Base-by-base conservation (phyloP, 2,888 invertebrate species). In the Abrostola triplasia region DNA sequence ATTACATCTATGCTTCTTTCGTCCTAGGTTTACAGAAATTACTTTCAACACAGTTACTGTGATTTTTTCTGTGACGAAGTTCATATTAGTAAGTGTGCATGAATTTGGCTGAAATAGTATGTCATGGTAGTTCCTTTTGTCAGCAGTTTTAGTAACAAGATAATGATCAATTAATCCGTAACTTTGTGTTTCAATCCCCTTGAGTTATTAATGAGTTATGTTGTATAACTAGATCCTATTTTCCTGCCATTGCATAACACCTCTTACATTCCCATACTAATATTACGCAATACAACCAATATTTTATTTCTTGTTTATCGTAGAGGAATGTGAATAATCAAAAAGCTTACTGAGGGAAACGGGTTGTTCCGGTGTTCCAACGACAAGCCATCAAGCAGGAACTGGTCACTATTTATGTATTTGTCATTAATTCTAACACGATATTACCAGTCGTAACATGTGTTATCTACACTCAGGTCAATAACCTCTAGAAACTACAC, bases 261-360 rank as follows among this genome's bases (percentile, higher is more conserved):
- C 24, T 24, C 24, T 24, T 4, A 24, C 24, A 24, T 24, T 24
- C 24, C 24, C 24, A 24, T 24, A 24, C 24, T 24, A 24, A 24
- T 24, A 24, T 24, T 24, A 24, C 24, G 24, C 24, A 47, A 47
- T 47, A 24, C 44, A 47, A 47, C 0, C 9, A 24, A 47, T n/a
- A 24, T 9, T 24, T n/a, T n/a, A n/a, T 41, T n/a, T 41, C 41
- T 6, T 41, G n/a, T n/a, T n/a, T n/a, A 44, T 44, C 11, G 44
- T 4, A 24, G 13, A 47, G 44, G 44, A 13, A 47, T 47, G 42
- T 49, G 50, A 36, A 51, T 57, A 40, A 69, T 74, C 50, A 74
- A 49, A 72, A 74, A 73, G 42, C 74, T 59, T 53, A 50, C 50
- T 73, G 51, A 59, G 54, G 64, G 47, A 73, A 71, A 74, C 74